Conservation (phyloP, 2,113 vertebrate species). For the Camarhynchus parvulus region DNA sequence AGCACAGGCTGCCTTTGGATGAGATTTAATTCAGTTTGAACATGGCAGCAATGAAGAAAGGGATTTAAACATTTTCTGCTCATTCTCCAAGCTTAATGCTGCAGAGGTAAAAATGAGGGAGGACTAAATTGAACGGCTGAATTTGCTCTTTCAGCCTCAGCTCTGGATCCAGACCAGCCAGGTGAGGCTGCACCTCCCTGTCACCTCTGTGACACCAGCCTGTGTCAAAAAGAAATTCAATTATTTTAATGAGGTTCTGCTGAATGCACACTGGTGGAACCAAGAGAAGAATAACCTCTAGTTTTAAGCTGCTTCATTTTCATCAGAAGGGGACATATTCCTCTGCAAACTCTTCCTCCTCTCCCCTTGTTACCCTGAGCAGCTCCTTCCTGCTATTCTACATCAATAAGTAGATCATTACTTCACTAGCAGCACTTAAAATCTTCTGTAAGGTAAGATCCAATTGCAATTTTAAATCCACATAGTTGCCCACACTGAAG, state of each 20-base stretch:
- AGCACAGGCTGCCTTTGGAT: neutral
- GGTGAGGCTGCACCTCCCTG: neutral
- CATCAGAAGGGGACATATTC: neutral
- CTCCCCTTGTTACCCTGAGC: neutral
- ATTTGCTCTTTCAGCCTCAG: neutral
- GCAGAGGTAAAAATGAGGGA: neutral
- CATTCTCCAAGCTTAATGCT: neutral
- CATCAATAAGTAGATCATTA: neutral
- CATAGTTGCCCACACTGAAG: neutral
- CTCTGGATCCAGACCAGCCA: neutral
- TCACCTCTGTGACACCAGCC: neutral
- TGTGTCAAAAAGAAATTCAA: neutral
- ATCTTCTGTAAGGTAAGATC: neutral
- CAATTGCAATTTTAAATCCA: neutral
- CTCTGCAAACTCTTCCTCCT: neutral
- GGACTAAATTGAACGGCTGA: neutral
- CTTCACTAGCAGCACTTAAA: neutral
- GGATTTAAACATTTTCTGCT: conserved; percentile 30
- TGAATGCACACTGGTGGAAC: neutral
- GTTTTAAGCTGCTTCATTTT: neutral
- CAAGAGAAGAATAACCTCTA: neutral
- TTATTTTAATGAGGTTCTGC: conserved; percentile 1
- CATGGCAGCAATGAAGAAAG: neutral
- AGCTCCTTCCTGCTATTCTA: neutral
- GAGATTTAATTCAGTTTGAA: conserved; percentile 34